Evolutionary conservation across 2,113 vertebrate genomes (phyloP), one percentile per base, ranked within the genome.

Genomic region (Sapayoa aenigma): DNA sequence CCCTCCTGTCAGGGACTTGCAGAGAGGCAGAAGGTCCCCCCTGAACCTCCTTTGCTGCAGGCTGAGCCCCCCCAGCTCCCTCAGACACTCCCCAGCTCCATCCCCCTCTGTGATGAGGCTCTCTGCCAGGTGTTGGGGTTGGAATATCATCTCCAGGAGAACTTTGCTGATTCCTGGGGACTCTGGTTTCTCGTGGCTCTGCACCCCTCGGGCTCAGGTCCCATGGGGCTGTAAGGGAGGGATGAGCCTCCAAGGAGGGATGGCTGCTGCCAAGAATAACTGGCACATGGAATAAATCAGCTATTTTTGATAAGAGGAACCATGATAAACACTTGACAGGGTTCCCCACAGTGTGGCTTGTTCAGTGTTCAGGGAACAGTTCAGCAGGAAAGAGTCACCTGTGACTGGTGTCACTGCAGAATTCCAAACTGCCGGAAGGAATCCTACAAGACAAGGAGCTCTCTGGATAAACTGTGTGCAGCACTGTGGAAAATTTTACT

Each of bases 401-500:
- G 3, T 12, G n/a, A 12, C 14, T 39, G 55, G 9, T 50, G 14
- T 44, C 62, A 4, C 9, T 46, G 41, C 89, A 77, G 47, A 81
- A 8, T 24, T n/a, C 35, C 1, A 46, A 75, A 44, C 28, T 37
- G 39, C 42, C 55, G 58, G 52, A 41, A 74, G 41, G 60, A 72
- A 41, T 69, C 52, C 63, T 50, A 24, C 41, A 49, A 33, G 81
- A 33, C 1, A 25, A 67, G 84, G 84, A 50, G 49, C 83, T 95
- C 52, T 56, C n/a, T 50, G 47, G 22, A 55, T 56, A 71, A 52
- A 53, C 87, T 55, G 68, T 33, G 31, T 89, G 73, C 84, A 59
- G n/a, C 56, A 6, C 49, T 47, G 8, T 59, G 84, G 85, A 96
- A 90, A 90, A 58, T 94, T 90, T 95, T 83, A 18, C 78, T 95